Evolutionary conservation across 2,797 vertebrate species (phyloP).

Genomic region (Pseudomugil tenellus): DNA sequence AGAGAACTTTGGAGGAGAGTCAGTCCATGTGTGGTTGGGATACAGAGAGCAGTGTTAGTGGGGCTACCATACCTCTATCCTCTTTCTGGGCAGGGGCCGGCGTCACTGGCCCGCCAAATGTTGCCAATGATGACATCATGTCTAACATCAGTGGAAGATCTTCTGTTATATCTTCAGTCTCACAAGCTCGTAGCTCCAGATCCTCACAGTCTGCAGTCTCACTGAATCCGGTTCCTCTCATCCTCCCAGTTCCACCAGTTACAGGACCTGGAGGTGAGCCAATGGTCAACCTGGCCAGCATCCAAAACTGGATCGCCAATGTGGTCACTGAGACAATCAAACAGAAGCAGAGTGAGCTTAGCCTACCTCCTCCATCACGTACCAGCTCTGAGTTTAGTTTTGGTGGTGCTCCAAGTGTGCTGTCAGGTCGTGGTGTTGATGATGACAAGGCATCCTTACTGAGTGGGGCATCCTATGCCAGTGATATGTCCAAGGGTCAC

Average conservation of each 20-base stretch:
- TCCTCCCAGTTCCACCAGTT: conserved; percentile 77
- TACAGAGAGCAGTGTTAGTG: conserved; percentile 80
- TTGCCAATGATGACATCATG: conserved; percentile 81
- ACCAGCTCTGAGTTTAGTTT: conserved; percentile 80
- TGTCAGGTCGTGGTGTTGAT: conserved; percentile 64
- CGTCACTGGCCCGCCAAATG: conserved; percentile 63
- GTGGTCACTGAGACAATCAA: conserved; percentile 94
- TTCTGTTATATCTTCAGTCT: conserved; percentile 77
- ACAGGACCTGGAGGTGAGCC: conserved; percentile 85
- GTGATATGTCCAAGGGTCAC: conserved; percentile 52
- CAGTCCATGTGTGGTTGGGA: conserved; percentile 92
- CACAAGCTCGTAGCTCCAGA: conserved; percentile 76
- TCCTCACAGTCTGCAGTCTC: conserved; percentile 44
- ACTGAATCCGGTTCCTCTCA: conserved; percentile 53
- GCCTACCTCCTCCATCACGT: conserved; percentile 80
- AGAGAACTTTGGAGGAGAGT: conserved; percentile 92
- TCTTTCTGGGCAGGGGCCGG: conserved; percentile 87
- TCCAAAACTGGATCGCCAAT: conserved; percentile 95
- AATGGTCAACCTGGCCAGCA: conserved; percentile 89
- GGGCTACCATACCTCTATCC: conserved; percentile 88
- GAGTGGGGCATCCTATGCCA: conserved; percentile 79
- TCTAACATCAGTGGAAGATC: conserved; percentile 89
- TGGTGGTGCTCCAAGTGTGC: conserved; percentile 55
- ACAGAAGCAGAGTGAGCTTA: conserved; percentile 92
- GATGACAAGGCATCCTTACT: conserved; percentile 87